Percentiles rank a stretch among this genome's conserved stretches.
phyloP scores from a whole-genome alignment of 2,113 vertebrate species.

The Okapia johnstoni region DNA sequence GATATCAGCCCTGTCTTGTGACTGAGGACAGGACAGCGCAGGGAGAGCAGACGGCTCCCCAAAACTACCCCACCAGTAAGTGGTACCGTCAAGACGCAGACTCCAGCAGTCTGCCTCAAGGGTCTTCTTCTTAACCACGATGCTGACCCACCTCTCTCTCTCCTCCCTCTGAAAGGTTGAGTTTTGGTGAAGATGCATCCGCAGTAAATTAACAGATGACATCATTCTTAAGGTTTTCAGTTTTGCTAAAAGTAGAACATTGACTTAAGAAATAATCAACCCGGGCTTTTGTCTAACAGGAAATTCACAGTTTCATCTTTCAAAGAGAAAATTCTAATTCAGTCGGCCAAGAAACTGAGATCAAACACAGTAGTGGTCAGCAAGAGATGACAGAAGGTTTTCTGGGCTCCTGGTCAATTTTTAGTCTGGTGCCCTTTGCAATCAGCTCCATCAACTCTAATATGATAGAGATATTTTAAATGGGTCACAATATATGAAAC shows the following conservation, averaged over 20 bases:
- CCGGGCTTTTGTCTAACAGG: background rate
- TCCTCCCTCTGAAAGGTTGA: rapidly evolving
- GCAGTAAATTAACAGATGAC: background rate
- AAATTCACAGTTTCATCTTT: conserved; percentile 36
- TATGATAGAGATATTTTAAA: background rate
- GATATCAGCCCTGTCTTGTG: rapidly evolving
- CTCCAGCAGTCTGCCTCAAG: background rate
- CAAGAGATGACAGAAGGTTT: background rate
- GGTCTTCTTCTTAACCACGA: background rate
- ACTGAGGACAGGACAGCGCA: background rate
- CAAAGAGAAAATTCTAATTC: conserved; percentile 24
- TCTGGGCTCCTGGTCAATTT: background rate
- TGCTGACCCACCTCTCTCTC: background rate
- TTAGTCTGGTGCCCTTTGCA: background rate
- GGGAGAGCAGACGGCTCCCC: too few species aligned
- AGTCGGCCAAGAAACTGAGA: background rate
- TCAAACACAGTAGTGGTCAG: background rate
- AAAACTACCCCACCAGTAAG: too few species aligned
- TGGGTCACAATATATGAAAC: background rate
- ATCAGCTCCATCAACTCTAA: background rate
- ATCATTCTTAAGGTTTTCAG: background rate
- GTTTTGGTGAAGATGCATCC: background rate
- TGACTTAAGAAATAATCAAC: background rate
- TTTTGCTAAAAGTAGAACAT: background rate
- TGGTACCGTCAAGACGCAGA: rapidly evolving